These are phyloP conservation scores for Lycocorax pyrrhopterus DNA, from an alignment of 2,113 vertebrate species.

Conservation along the genomic window DNA sequence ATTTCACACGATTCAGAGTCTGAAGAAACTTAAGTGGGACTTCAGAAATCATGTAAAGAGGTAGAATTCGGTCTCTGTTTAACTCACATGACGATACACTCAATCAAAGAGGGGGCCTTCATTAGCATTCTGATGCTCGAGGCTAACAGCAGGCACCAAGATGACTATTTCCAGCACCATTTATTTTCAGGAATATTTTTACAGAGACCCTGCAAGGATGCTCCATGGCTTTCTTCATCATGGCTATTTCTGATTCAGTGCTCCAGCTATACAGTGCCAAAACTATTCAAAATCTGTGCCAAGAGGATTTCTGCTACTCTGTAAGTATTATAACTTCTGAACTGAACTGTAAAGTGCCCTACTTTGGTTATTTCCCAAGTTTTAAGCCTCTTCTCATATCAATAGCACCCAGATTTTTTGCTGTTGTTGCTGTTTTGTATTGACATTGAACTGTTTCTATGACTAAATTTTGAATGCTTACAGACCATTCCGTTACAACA, in stretches of 20 bases:
- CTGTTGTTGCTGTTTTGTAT: background rate
- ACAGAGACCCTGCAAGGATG: background rate
- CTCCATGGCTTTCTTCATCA: background rate
- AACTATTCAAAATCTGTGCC: background rate
- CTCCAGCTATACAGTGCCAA: background rate
- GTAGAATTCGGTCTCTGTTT: background rate
- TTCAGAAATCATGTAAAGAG: background rate
- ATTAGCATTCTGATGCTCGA: background rate
- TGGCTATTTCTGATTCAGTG: background rate
- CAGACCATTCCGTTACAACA: accelerated
- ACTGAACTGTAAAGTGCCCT: background rate
- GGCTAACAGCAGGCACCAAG: background rate
- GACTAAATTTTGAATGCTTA: background rate
- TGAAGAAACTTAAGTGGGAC: background rate
- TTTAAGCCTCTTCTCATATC: background rate
- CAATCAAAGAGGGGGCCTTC: background rate
- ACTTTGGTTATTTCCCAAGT: background rate
- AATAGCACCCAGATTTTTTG: background rate
- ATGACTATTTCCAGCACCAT: background rate
- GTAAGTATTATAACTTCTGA: background rate
- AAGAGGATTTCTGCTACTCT: background rate
- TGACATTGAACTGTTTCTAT: background rate
- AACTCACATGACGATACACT: background rate
- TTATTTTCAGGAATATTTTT: conserved; percentile 7
- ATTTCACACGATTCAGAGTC: background rate